phyloP scores from a whole-genome alignment of 2,113 vertebrate genomes.

The Scophthalmus maximus region DNA sequence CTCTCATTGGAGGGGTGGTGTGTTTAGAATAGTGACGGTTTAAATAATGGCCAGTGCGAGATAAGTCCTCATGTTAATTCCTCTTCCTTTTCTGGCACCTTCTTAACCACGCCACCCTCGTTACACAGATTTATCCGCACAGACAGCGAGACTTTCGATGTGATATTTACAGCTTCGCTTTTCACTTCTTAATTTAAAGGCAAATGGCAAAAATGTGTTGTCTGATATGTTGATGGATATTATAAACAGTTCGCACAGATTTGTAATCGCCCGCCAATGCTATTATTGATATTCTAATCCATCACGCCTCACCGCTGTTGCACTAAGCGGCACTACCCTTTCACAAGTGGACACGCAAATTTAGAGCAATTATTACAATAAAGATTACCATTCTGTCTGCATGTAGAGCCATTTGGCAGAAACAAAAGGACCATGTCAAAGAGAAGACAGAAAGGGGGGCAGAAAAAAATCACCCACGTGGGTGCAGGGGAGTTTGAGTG shows the following conservation, averaged over 20 bases:
- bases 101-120: conserved; percentile 75
- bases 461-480: conserved; percentile 47
- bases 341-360: conserved; percentile 57
- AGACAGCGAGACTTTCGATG: conserved; percentile 41
- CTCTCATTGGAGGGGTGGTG: conserved; percentile 86
- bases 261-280: conserved; percentile 39
- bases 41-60: conserved; percentile 88
- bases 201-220: conserved; percentile 24
- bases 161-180: conserved; percentile 54
- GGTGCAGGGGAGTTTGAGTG: conserved; percentile 45
- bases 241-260: conserved; percentile 48
- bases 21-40: conserved; percentile 88
- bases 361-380: conserved; percentile 58
- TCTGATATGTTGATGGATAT: conserved; percentile 35
- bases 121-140: conserved; percentile 78
- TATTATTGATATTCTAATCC: conserved; percentile 64
- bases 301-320: conserved; percentile 34
- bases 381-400: conserved; percentile 53
- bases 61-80: conserved; percentile 94
- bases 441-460: conserved; percentile 33
- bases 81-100: conserved; percentile 87
- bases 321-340: conserved; percentile 45
- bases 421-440: conserved; percentile 64
- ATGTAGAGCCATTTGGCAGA: conserved; percentile 48
- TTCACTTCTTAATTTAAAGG: conserved; percentile 47